These are phyloP conservation scores for Cantharis flavilabris DNA, from an alignment of 2,888 invertebrate species.

Conservation along the genomic window DNA sequence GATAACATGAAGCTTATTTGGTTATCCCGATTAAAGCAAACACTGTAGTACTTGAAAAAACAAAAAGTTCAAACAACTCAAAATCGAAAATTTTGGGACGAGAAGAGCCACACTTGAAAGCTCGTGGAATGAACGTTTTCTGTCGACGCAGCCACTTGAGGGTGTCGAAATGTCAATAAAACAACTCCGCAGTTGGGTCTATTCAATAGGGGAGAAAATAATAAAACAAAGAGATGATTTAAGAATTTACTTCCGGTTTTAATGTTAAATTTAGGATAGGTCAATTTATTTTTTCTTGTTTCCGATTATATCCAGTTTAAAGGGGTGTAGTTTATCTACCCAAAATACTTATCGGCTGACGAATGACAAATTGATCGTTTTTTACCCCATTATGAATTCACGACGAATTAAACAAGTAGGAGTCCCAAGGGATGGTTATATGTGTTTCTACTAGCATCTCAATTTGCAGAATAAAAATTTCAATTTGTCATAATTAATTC, in stretches of 20 bases:
- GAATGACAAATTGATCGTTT: background rate
- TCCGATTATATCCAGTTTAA: background rate
- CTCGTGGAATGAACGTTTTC: background rate
- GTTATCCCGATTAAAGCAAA: background rate
- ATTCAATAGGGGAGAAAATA: constrained; percentile 14
- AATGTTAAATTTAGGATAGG: background rate
- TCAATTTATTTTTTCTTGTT: background rate
- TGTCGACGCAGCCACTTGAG: constrained; percentile 19
- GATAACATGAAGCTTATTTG: background rate
- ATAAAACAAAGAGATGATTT: background rate
- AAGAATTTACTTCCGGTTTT: background rate
- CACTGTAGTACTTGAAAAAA: background rate
- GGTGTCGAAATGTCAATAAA: constrained; percentile 30
- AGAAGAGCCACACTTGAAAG: background rate
- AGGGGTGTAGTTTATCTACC: background rate
- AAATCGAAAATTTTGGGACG: background rate
- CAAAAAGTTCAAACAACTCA: background rate
- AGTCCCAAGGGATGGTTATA: background rate
- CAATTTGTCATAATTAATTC: background rate
- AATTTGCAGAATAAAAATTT: background rate
- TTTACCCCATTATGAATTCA: background rate
- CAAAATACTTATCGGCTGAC: background rate
- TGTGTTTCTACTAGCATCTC: background rate
- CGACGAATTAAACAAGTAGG: background rate
- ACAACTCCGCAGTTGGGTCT: background rate